phyloP scores from a whole-genome alignment of 1,140 invertebrate species.

The Antheraea pernyi region DNA sequence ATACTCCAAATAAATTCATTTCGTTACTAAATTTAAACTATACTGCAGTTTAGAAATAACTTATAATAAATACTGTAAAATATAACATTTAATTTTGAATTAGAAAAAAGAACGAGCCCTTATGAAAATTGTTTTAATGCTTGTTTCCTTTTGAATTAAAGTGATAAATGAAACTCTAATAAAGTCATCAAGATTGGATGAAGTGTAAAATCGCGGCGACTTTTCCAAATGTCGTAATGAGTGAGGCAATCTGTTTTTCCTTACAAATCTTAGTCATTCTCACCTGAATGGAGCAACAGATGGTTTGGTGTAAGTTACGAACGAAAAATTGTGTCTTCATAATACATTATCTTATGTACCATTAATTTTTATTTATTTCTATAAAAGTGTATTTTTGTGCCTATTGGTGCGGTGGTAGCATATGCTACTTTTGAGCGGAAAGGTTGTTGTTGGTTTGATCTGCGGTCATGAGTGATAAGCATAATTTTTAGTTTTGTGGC shows the following conservation, averaged over 20 bases:
- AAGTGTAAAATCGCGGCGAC: slow-evolving; percentile 38
- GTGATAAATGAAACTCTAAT: slow-evolving; percentile 25
- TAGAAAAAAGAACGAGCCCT: not conserved
- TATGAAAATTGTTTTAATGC: not conserved
- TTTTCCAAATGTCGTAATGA: slow-evolving; percentile 54
- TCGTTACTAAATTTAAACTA: no score
- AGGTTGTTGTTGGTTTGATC: no score
- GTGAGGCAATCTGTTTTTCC: slow-evolving; percentile 56
- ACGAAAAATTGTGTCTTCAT: slow-evolving; percentile 9
- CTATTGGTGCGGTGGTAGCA: no score
- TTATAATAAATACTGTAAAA: no score
- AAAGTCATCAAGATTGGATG: slow-evolving; percentile 41
- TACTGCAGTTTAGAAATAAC: no score
- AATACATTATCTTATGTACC: not conserved
- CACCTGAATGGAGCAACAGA: slow-evolving; percentile 59
- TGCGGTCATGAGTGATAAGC: no score
- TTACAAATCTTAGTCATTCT: slow-evolving; percentile 50
- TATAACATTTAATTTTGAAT: not conserved
- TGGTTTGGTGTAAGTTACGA: slow-evolving; percentile 38
- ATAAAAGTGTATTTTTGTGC: no score
- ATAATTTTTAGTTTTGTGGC: no score
- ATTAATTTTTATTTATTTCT: not conserved
- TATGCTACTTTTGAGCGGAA: no score
- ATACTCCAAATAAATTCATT: no score
- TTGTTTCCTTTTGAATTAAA: not conserved